These are phyloP conservation scores for Drosophila maculinotata DNA, from an alignment of 2,888 invertebrate species.

Conservation along the genomic window DNA sequence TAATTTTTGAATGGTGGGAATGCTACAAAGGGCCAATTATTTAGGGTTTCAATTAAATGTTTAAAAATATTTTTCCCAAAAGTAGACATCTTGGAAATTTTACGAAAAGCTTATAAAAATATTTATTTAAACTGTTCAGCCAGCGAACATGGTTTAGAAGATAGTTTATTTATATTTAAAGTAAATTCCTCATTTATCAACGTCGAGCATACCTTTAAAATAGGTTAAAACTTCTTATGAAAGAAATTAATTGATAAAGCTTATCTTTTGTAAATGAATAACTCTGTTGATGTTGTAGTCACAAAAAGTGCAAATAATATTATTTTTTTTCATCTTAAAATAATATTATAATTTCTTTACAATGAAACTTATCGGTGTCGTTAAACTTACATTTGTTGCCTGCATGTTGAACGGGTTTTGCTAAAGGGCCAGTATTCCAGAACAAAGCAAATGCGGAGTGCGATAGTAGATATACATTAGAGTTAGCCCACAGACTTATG, in stretches of 20 bases:
- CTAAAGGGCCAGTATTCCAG: conserved; percentile 36
- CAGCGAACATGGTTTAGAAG: conserved; percentile 12
- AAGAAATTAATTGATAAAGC: background rate
- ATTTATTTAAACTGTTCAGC: conserved; percentile 11
- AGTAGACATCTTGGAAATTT: background rate
- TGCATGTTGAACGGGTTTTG: conserved; percentile 39
- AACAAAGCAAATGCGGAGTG: conserved; percentile 37
- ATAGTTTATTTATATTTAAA: conserved; percentile 8
- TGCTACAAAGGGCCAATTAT: too few species aligned
- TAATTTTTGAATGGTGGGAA: too few species aligned
- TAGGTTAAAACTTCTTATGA: background rate
- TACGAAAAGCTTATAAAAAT: background rate
- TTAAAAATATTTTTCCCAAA: too few species aligned
- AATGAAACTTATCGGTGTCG: conserved; percentile 54
- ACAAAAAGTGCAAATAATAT: conserved; percentile 52
- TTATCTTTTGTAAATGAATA: conserved; percentile 41
- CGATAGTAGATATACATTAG: conserved; percentile 19
- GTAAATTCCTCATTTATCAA: conserved; percentile 6
- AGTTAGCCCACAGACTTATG: conserved; percentile 28
- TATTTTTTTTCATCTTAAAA: conserved; percentile 38
- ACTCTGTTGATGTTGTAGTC: conserved; percentile 30
- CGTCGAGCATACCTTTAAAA: background rate
- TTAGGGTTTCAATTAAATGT: too few species aligned
- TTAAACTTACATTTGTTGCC: conserved; percentile 61
- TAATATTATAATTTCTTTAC: conserved; percentile 62